A percentile compares a stretch with the other conserved stretches of the same genome.
These are phyloP conservation scores for Hetaerina titia DNA, from an alignment of 2,888 invertebrate species.

Conservation along the genomic window DNA sequence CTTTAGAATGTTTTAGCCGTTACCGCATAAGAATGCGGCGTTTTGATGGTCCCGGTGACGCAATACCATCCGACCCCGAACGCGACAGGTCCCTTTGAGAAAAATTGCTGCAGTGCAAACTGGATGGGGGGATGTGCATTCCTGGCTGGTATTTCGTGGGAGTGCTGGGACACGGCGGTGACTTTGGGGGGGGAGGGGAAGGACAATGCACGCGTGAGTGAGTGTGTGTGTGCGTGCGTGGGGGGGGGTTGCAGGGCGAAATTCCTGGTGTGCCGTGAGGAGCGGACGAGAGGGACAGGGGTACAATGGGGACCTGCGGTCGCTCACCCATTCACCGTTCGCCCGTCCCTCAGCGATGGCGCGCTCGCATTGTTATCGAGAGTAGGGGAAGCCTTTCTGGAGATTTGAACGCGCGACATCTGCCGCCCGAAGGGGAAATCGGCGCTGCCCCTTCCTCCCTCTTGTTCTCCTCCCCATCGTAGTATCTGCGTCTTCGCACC, in stretches of 20 bases:
- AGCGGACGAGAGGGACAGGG: background rate
- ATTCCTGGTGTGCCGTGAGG: background rate
- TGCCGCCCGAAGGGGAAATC: background rate
- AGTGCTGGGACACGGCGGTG: background rate
- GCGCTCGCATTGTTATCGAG: background rate
- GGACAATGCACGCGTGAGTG: background rate
- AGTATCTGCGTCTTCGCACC: background rate
- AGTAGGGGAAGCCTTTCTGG: slow-evolving; percentile 23
- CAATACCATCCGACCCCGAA: background rate
- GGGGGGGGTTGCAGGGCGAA: background rate
- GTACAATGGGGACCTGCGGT: background rate
- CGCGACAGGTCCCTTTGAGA: background rate
- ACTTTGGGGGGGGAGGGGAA: background rate
- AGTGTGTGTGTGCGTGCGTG: background rate
- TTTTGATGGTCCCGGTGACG: background rate
- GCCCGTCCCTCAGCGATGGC: background rate
- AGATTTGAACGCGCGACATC: slow-evolving; percentile 39
- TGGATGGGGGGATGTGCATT: background rate
- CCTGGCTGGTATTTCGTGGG: background rate
- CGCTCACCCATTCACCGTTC: background rate
- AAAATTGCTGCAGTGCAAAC: background rate
- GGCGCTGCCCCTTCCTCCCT: background rate
- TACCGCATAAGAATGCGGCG: slow-evolving; percentile 4
- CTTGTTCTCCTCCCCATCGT: background rate
- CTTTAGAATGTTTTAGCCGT: background rate